Evolutionary conservation across 2,888 invertebrate genomes (phyloP), one percentile per base, ranked within the genome.

Genomic region (Aleiodes testaceus): DNA sequence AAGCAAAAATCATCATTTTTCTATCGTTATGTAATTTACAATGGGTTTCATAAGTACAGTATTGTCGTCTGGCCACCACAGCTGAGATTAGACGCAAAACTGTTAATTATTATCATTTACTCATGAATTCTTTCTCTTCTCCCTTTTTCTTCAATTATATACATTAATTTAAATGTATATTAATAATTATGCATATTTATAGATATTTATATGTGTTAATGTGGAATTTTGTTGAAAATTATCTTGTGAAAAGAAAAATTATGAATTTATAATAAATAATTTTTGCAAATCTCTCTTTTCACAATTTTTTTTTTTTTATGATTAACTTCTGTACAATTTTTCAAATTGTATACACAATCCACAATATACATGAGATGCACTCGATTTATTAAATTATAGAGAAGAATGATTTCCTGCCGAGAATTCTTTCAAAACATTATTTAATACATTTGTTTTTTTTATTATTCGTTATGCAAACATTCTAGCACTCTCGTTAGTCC

Each of bases 21-120:
- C 44, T 55, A 5, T 69, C 22, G n/a, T 36, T 36, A 36, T 11
- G 36, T 36, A 36, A 36, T 36, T 36, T 11, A 36, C 11, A 36
- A 36, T 36, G 45, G 30, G 14, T 52, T 55, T 65, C 16, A 26
- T 55, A 47, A 47, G 47, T 64, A 64, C 52, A 68, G 18, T 74
- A 73, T 73, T 69, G 70, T 74, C 74, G 61, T 67, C 72, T 73
- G 72, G 66, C 45, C 74, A 75, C 66, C 73, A 72, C 75, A 76
- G 74, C 72, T 77, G 74, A 73, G 73, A 75, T 36, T 73, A 47
- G 49, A 67, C 61, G 72, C 70, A 65, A 59, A 47, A 64, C 50
- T 66, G 49, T 49, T 16, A n/a, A 52, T 26, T 42, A n/a, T 66
- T 71, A 64, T 70, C 53, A 69, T 69, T 50, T n/a, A 49, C 12